These are phyloP conservation scores for Synanceia verrucosa DNA, from an alignment of 2,797 vertebrate genomes.

Conservation along the genomic window DNA sequence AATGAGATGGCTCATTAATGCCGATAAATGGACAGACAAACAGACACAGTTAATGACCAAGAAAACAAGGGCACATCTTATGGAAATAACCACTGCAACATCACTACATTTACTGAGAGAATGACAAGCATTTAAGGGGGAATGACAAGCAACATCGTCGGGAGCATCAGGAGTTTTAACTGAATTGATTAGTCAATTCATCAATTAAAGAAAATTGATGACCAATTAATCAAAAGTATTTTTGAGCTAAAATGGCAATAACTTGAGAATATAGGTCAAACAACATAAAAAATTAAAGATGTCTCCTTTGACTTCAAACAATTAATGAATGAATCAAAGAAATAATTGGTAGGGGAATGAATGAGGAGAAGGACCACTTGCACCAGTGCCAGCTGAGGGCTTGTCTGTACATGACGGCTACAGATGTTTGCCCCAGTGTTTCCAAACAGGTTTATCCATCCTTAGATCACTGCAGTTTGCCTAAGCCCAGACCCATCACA, in stretches of 20 bases:
- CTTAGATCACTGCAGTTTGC: slow-evolving; percentile 15
- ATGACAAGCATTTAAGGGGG: too few species aligned
- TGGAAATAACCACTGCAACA: background rate
- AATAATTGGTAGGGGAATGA: background rate
- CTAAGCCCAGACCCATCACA: slow-evolving; percentile 7
- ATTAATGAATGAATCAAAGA: background rate
- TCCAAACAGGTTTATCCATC: slow-evolving; percentile 16
- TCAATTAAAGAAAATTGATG: background rate
- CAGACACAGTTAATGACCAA: background rate
- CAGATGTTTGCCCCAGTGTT: background rate
- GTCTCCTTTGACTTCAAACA: background rate
- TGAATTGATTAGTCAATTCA: background rate
- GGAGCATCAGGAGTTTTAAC: background rate
- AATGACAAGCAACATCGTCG: background rate
- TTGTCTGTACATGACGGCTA: background rate
- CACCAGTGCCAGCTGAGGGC: background rate
- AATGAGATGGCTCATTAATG: slow-evolving; percentile 35
- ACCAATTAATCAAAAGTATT: background rate
- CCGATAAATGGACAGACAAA: background rate
- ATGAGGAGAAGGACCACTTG: background rate
- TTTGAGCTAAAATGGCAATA: too few species aligned
- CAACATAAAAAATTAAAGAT: background rate
- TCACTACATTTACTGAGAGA: too few species aligned
- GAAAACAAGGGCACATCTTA: background rate
- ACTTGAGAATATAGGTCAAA: too few species aligned